These are phyloP conservation scores for Molothrus ater DNA, from an alignment of 2,797 vertebrate genomes.

Conservation along the genomic window DNA sequence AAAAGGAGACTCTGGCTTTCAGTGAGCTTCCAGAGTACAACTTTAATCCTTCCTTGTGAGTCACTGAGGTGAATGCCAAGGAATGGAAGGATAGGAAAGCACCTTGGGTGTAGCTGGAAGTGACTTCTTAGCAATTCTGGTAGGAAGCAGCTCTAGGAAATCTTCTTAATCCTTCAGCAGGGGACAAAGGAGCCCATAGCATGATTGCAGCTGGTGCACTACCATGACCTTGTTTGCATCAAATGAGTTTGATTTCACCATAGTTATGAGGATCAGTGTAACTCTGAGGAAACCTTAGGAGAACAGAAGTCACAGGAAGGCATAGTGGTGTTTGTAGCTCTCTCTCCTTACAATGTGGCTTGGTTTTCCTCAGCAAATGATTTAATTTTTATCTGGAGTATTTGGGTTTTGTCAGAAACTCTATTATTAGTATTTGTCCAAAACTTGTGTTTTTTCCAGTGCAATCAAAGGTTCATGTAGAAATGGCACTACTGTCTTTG, in stretches of 20 bases:
- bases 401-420: neutral
- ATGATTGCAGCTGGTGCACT: neutral
- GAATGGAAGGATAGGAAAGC: slow-evolving; percentile 12
- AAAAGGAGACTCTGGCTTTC: neutral
- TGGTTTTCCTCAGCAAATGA: neutral
- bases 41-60: slow-evolving; percentile 33
- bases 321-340: neutral
- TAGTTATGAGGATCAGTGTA: neutral
- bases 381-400: neutral
- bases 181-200: neutral
- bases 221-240: neutral
- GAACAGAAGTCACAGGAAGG: neutral
- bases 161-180: neutral
- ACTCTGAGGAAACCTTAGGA: neutral
- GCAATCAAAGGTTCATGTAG: neutral
- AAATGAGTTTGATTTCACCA: neutral
- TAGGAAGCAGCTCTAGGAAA: neutral
- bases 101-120: neutral
- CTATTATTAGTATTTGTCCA: neutral
- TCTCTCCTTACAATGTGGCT: neutral
- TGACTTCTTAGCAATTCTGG: neutral
- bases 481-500: neutral
- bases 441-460: neutral
- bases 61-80: slow-evolving; percentile 21
- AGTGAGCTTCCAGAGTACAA: neutral